Percentiles rank a stretch among this genome's conserved stretches.
These are phyloP conservation scores for Ectropis grisescens DNA, from an alignment of 1,140 invertebrate genomes.

Conservation along the genomic window DNA sequence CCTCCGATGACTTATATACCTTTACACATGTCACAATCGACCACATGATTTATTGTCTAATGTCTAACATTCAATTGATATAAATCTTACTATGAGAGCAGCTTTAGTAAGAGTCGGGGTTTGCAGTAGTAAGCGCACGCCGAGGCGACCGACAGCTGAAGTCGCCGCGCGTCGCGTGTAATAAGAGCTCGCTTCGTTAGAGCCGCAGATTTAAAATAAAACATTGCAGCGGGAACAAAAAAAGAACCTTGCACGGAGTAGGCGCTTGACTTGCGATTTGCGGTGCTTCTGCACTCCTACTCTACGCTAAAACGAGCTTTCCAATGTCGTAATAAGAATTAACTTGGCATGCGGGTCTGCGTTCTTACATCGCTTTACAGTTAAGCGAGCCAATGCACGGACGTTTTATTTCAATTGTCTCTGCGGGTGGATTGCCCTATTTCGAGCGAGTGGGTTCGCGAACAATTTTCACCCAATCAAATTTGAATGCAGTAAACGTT, in stretches of 20 bases:
- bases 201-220: conserved; percentile 60
- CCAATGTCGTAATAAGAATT: conserved; percentile 17
- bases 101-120: too few relatives aligned
- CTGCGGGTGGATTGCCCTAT: conserved; percentile 58
- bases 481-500: too few relatives aligned
- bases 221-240: conserved; percentile 47
- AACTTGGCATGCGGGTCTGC: conserved; percentile 19
- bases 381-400: conserved; percentile 24
- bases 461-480: conserved; percentile 37
- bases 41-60: background rate
- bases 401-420: conserved; percentile 62
- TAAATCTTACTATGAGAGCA: background rate
- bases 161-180: conserved; percentile 22
- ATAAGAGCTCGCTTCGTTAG: conserved; percentile 54
- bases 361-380: conserved; percentile 21
- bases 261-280: conserved; percentile 30
- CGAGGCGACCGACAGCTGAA: conserved; percentile 24
- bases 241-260: conserved; percentile 37
- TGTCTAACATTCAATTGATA: background rate
- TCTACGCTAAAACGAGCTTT: conserved; percentile 26
- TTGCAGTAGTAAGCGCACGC: too few relatives aligned
- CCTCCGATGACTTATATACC: conserved; percentile 24
- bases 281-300: too few relatives aligned
- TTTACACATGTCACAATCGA: conserved; percentile 28
- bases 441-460: conserved; percentile 43